A percentile compares a stretch with the other conserved stretches of the same genome.
These are phyloP conservation scores for Agriopis aurantiaria DNA, from an alignment of 2,888 invertebrate genomes.

Conservation along the genomic window DNA sequence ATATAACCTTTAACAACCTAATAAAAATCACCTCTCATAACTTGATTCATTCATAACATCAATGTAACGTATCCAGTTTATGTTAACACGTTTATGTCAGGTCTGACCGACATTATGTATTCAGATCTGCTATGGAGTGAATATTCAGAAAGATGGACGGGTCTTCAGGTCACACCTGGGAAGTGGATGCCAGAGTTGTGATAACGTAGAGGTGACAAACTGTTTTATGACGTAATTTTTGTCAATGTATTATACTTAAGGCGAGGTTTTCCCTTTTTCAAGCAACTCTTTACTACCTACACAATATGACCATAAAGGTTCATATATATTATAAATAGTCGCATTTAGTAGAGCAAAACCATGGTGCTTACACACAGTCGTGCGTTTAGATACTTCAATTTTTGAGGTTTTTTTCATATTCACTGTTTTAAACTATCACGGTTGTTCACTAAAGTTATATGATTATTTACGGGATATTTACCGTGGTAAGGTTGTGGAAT, in stretches of 20 bases:
- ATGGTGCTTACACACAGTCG: too few relatives aligned
- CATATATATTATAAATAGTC: too few relatives aligned
- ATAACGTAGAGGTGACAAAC: slow-evolving; percentile 2
- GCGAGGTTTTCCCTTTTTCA: too few relatives aligned
- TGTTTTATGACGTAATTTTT: neutral
- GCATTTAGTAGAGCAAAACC: too few relatives aligned
- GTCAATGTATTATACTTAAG: neutral
- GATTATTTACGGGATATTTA: too few relatives aligned
- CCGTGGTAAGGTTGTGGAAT: too few relatives aligned
- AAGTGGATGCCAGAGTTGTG: neutral
- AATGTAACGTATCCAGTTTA: slow-evolving; percentile 21
- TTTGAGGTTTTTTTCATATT: too few relatives aligned
- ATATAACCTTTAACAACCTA: neutral
- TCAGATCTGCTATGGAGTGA: slow-evolving; percentile 37
- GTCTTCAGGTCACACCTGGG: slow-evolving; percentile 33
- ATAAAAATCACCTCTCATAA: slow-evolving; percentile 2
- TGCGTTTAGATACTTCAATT: too few relatives aligned
- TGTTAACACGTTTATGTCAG: slow-evolving; percentile 28
- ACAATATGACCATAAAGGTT: too few relatives aligned
- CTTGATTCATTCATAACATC: slow-evolving; percentile 3
- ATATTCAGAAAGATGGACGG: slow-evolving; percentile 40
- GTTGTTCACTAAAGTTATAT: too few relatives aligned
- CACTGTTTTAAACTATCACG: too few relatives aligned
- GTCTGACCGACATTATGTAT: slow-evolving; percentile 33
- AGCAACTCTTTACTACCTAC: too few relatives aligned